Percentiles rank a stretch among this genome's conserved stretches.
Conservation (phyloP, 2,113 vertebrate species). For the Felis chaus region DNA sequence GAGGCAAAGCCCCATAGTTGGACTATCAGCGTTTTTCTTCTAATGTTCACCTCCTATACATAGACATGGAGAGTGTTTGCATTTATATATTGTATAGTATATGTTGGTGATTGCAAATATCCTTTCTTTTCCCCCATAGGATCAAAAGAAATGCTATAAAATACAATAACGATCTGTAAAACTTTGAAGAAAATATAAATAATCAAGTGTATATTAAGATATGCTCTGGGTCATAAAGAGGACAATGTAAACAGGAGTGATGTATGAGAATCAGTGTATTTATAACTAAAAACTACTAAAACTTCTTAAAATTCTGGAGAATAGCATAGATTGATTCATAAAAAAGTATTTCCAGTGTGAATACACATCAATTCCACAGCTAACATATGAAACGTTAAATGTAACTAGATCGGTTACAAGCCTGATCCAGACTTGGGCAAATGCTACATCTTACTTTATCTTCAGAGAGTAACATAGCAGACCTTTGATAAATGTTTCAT, state of each 20-base stretch:
- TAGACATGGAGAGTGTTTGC: not conserved
- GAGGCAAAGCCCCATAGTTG: not conserved
- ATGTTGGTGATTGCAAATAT: not conserved
- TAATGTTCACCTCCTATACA: not conserved
- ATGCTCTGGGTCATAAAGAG: not conserved
- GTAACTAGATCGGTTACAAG: not conserved
- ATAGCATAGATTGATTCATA: not conserved
- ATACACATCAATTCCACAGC: not conserved
- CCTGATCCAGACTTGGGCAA: not conserved
- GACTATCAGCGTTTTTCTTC: not conserved
- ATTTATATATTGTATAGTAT: not conserved
- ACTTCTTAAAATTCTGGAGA: not conserved
- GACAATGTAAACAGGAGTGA: not conserved
- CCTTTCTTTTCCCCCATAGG: not conserved
- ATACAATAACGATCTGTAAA: not conserved
- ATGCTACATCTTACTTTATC: not conserved
- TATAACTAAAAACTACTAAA: not conserved
- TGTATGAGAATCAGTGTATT: not conserved
- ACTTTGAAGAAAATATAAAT: slow-evolving; percentile 1
- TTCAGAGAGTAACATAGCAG: not conserved
- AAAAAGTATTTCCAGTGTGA: not conserved
- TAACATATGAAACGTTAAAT: not conserved
- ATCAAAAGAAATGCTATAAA: slow-evolving; percentile 9
- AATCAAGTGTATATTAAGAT: not conserved
- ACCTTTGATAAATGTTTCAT: not conserved